Evolutionary conservation across 2,113 vertebrate genomes (phyloP), one percentile per base, ranked within the genome.

Genomic region (Nymphicus hollandicus): DNA sequence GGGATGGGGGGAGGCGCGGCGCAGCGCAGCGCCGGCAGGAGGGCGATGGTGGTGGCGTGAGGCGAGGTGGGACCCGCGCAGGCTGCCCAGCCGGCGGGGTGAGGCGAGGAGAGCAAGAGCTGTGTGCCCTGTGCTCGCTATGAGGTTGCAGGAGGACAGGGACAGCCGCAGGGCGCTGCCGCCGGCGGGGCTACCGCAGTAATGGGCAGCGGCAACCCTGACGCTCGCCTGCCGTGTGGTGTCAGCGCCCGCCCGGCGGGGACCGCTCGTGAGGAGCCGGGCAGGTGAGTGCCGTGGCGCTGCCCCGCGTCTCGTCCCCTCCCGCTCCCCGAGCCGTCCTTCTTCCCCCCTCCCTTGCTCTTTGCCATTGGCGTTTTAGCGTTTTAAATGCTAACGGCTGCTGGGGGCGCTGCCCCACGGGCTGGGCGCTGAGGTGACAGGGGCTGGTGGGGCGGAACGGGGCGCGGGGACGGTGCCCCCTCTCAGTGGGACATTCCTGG

Each of bases 281-380:
- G 69, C 91, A 92, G 95, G 95, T 95, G 91, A 95, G 96, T 84
- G 53, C 47, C 25, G 92, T 58, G 94, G 96, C 95, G 80, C 92
- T 50, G 53, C 63, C 44, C 66, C 35, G 72, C 74, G 78, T 78
- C 88, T 19, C 43, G 79, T 81, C 56, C 74, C 13, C 65, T 79
- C 24, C 46, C 68, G 56, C 74, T 43, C 50, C 89, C 92, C 60
- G 7, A 6, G 23, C 69, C 79, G 81, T 28, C 60, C 44, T 53
- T 22, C 37, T 83, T 29, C 52, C 37, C 55, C 49, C 61, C 25
- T 25, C 47, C 47, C 63, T 12, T 20, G 37, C 60, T 69, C 28
- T 24, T 13, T 27, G 29, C 60, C 33, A 14, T 11, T 56, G 80
- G 78, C 64, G 22, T 86, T 80, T 83, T 49, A 28, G 58, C 76